Evolutionary conservation across 2,797 vertebrate genomes (phyloP), one percentile per base, ranked within the genome.

Genomic region (Ctenosaura bakeri): DNA sequence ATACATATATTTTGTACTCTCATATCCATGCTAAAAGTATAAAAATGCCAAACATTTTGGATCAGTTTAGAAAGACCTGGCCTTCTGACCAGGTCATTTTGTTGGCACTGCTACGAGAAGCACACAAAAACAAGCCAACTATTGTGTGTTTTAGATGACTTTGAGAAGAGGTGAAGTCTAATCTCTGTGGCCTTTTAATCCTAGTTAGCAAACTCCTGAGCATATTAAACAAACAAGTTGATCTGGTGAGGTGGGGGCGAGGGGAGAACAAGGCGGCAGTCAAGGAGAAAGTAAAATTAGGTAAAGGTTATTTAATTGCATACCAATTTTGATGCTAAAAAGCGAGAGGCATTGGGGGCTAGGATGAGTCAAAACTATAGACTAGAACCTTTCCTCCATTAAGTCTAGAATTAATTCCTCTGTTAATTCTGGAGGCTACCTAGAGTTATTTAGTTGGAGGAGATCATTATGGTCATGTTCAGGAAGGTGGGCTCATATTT

Each of bases 151-250:
- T 82, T 38, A 42, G 69, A 20, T 83, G 77, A 87, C 89, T 87
- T 90, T 90, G 89, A 86, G 81, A 59, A 64, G 66, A 88, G 77
- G 8, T 80, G 84, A 86, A 50, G 54, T 73, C 79, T 86, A 86
- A 90, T 90, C 84, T 81, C 89, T 9, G 9, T 18, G 85, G 69
- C 32, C 69, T 74, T 64, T 52, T 90, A 62, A 87, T 76, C 78
- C 85, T 86, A 66, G 78, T 32, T 52, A 83, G 85, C 66, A 76
- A 81, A 86, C 78, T 83, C 78, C 22, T 79, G 54, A 82, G 46
- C 85, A 87, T 73, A 64, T 52, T 83, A 62, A 83, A 20, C 71
- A 82, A 74, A 86, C 54, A 64, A 64, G 26, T 22, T 64, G 85
- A 52, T 62, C 18, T 35, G 54, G 20, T 14, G 12, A 22, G 42